Conservation (phyloP, 2,113 vertebrate genomes). For the Corythoichthys intestinalis region DNA sequence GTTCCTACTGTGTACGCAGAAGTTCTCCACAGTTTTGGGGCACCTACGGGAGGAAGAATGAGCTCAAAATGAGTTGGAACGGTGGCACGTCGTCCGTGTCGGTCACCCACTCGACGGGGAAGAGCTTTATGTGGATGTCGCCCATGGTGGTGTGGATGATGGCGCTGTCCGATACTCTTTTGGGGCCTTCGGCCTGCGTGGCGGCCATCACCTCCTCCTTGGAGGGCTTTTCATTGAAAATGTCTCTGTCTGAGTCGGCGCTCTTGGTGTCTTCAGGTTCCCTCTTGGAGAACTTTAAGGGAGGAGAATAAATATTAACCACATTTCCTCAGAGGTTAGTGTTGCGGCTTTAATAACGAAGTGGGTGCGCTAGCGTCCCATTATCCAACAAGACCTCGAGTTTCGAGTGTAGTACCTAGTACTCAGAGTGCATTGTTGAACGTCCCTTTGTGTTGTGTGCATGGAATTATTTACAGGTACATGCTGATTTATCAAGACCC, state of each 20-base stretch:
- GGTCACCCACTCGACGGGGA: slow-evolving; percentile 89
- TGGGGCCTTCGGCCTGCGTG: slow-evolving; percentile 96
- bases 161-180: slow-evolving; percentile 95
- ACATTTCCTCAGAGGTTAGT: background rate
- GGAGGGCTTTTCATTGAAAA: slow-evolving; percentile 97
- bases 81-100: background rate
- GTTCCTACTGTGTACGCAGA: slow-evolving; percentile 97
- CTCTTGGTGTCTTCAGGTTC: slow-evolving; percentile 97
- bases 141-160: slow-evolving; percentile 98
- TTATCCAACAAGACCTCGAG: no score
- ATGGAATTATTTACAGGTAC: no score
- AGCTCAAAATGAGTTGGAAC: background rate
- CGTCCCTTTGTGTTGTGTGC: no score
- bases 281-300: slow-evolving; percentile 87
- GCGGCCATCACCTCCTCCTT: slow-evolving; percentile 99
- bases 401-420: no score
- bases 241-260: slow-evolving; percentile 94
- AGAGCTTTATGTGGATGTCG: slow-evolving; percentile 96
- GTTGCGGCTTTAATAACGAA: no score
- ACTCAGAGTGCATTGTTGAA: no score
- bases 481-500: no score
- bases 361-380: no score
- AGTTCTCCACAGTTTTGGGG: slow-evolving; percentile 98
- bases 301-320: background rate
- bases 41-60: slow-evolving; percentile 71